Conservation (phyloP, 1,140 invertebrate genomes). For the Zophobas atratus region DNA sequence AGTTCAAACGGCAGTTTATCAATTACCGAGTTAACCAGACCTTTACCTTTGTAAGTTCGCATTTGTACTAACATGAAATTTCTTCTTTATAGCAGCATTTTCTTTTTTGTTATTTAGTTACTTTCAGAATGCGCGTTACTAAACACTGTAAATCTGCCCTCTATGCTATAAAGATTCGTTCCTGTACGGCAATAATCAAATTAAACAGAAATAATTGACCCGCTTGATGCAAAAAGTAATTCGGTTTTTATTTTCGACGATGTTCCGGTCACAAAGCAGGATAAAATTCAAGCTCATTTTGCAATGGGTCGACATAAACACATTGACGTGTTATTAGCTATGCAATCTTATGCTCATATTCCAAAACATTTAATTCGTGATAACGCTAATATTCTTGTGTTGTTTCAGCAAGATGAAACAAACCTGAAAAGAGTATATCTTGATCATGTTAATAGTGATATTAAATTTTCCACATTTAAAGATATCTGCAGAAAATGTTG, state of each 20-base stretch:
- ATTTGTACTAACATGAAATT: no score
- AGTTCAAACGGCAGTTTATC: slow-evolving; percentile 66
- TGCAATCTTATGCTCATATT: slow-evolving; percentile 54
- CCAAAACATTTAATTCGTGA: slow-evolving; percentile 67
- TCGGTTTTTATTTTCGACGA: slow-evolving; percentile 66
- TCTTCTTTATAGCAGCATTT: no score
- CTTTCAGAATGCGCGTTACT: no score
- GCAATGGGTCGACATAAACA: slow-evolving; percentile 65
- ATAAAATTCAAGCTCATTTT: slow-evolving; percentile 64
- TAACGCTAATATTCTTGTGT: slow-evolving; percentile 67
- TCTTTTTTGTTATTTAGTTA: no score
- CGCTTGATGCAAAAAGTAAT: slow-evolving; percentile 45
- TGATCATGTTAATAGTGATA: slow-evolving; percentile 65
- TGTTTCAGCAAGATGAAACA: slow-evolving; percentile 67
- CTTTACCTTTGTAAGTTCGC: neutral
- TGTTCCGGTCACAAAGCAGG: slow-evolving; percentile 63
- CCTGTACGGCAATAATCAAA: no score
- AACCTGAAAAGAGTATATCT: slow-evolving; percentile 67
- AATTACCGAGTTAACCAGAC: neutral
- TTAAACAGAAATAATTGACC: no score
- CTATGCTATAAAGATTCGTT: no score
- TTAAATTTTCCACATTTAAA: slow-evolving; percentile 59
- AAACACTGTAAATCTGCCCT: no score
- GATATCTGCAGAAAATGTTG: slow-evolving; percentile 56
- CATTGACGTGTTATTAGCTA: slow-evolving; percentile 65